A percentile compares a stretch with the other conserved stretches of the same genome.
Evolutionary conservation across 2,113 vertebrate genomes (phyloP).

Genomic region (Bubalus kerabau): DNA sequence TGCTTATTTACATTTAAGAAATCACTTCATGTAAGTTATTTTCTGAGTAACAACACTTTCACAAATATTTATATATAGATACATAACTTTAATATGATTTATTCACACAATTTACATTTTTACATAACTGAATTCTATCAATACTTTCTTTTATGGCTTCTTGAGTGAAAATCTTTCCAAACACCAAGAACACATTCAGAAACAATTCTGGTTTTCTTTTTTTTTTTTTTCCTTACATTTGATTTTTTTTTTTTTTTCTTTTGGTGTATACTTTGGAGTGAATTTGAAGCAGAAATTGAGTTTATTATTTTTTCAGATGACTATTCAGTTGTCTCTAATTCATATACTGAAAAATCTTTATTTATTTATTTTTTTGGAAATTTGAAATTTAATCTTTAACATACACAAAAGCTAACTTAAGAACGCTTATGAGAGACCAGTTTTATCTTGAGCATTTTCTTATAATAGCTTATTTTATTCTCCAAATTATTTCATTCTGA

Average conservation of each 20-base stretch:
- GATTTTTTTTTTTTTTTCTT: background rate
- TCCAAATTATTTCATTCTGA: background rate
- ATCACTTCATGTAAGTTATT: background rate
- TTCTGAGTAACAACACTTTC: background rate
- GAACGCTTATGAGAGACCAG: background rate
- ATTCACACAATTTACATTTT: background rate
- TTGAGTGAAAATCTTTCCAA: background rate
- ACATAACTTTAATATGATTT: background rate
- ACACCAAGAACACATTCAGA: background rate
- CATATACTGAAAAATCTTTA: background rate
- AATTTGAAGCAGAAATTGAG: background rate
- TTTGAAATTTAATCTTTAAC: background rate
- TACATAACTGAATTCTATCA: background rate
- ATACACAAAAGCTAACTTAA: background rate
- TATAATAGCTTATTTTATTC: background rate
- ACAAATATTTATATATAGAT: background rate
- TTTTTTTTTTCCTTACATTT: background rate
- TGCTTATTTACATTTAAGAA: background rate
- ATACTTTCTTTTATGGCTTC: background rate
- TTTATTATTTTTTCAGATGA: background rate
- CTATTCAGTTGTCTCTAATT: background rate
- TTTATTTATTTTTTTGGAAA: background rate
- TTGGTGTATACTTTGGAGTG: background rate
- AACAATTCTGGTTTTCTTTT: background rate
- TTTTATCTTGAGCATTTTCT: background rate